Conservation (phyloP, 2,888 invertebrate genomes). For the Mythimna impura region DNA sequence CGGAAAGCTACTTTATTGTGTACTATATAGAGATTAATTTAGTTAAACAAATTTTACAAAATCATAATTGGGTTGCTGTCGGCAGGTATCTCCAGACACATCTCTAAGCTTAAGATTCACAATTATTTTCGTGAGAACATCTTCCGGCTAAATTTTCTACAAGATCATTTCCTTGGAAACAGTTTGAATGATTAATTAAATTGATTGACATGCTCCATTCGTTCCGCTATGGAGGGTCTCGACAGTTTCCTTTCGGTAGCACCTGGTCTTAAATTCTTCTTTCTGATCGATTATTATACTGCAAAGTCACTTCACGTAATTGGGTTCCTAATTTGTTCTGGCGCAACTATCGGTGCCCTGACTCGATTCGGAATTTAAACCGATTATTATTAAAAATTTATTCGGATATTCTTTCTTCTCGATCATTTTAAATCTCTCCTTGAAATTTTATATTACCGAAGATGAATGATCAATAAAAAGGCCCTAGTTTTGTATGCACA, state of each 20-base stretch:
- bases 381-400: conserved; percentile 75
- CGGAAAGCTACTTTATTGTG: too few species aligned
- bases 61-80: too few species aligned
- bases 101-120: not conserved
- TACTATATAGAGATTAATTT: too few species aligned
- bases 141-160: conserved; percentile 50
- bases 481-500: conserved; percentile 64
- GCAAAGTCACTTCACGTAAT: conserved; percentile 88
- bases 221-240: conserved; percentile 84
- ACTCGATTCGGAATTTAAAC: conserved; percentile 72
- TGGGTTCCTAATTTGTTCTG: conserved; percentile 84
- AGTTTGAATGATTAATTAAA: conserved; percentile 87
- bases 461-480: conserved; percentile 65
- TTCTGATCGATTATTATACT: conserved; percentile 83
- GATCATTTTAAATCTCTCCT: conserved; percentile 62
- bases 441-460: conserved; percentile 38
- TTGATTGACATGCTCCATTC: conserved; percentile 86
- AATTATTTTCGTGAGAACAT: conserved; percentile 50
- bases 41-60: too few species aligned
- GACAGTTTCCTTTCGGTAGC: conserved; percentile 76
- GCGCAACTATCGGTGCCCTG: conserved; percentile 69
- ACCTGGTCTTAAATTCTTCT: conserved; percentile 81
- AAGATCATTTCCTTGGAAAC: conserved; percentile 75
- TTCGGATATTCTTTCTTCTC: conserved; percentile 65
- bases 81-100: not conserved